These are phyloP conservation scores for Deroptyus accipitrinus DNA, from an alignment of 2,113 vertebrate species.

Conservation along the genomic window DNA sequence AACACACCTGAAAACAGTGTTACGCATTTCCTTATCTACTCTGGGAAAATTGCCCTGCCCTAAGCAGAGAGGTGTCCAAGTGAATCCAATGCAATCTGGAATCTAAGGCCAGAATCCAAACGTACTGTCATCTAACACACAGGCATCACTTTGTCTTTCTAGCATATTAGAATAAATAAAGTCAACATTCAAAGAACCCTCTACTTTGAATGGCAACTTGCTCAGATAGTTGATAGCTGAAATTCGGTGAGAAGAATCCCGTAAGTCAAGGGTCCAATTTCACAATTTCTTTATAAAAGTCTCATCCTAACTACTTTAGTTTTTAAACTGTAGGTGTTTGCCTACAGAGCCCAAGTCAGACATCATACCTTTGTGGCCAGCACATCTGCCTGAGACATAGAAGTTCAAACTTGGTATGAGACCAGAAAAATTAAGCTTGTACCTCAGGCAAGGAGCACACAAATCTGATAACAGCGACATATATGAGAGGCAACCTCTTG, in stretches of 20 bases:
- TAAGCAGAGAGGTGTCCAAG: background rate
- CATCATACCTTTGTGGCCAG: background rate
- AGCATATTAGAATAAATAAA: background rate
- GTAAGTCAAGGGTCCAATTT: background rate
- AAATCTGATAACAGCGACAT: background rate
- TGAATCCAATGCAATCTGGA: background rate
- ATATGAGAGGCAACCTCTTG: background rate
- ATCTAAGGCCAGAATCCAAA: background rate
- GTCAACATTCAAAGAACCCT: background rate
- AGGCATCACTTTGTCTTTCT: background rate
- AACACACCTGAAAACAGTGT: background rate
- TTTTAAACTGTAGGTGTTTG: background rate
- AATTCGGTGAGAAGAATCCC: background rate
- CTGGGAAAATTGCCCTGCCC: background rate
- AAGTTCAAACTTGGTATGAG: background rate
- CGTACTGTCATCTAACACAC: rapidly evolving
- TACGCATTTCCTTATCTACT: background rate
- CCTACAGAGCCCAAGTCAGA: background rate
- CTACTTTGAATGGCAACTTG: background rate
- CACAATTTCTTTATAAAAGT: background rate
- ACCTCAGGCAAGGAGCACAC: background rate
- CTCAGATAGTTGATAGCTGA: background rate
- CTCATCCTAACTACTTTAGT: background rate
- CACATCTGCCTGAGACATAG: background rate
- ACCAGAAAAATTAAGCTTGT: background rate